Conservation (phyloP, 2,797 vertebrate species). For the Urophycis tenuis region DNA sequence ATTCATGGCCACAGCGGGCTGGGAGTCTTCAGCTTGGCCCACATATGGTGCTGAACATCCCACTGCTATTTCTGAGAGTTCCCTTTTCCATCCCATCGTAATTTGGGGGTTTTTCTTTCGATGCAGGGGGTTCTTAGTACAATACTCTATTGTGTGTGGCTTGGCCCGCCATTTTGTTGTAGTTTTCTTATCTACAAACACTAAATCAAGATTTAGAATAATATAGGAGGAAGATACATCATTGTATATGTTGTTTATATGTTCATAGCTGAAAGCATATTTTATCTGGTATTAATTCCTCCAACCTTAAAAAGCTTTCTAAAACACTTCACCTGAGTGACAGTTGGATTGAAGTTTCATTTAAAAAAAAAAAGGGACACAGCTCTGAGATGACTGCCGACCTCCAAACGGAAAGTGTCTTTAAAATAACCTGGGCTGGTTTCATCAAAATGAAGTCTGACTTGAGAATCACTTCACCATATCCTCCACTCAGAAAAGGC, state of each 20-base stretch:
- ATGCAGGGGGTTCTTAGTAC: background rate
- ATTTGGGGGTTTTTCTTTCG: background rate
- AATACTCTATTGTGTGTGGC: background rate
- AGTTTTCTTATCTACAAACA: background rate
- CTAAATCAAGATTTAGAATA: background rate
- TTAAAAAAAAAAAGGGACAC: background rate
- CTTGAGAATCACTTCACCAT: constrained; percentile 3
- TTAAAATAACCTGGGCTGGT: background rate
- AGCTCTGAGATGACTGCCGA: background rate
- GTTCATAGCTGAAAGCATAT: background rate
- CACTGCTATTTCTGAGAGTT: constrained; percentile 32
- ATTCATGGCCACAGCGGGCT: constrained; percentile 49
- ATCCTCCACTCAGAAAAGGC: constrained; percentile 18
- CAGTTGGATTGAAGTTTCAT: background rate
- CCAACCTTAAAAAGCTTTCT: background rate
- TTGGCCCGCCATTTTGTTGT: background rate
- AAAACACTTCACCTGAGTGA: background rate
- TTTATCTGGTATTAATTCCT: background rate
- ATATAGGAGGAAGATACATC: background rate
- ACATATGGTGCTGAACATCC: constrained; percentile 42
- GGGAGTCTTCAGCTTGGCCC: constrained; percentile 51
- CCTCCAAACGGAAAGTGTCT: too few species aligned
- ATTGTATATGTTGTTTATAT: background rate
- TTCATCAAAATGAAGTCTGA: background rate
- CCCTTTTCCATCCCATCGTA: constrained; percentile 17